phyloP scores from a whole-genome alignment of 2,113 vertebrate species.

The Entelurus aequoreus region DNA sequence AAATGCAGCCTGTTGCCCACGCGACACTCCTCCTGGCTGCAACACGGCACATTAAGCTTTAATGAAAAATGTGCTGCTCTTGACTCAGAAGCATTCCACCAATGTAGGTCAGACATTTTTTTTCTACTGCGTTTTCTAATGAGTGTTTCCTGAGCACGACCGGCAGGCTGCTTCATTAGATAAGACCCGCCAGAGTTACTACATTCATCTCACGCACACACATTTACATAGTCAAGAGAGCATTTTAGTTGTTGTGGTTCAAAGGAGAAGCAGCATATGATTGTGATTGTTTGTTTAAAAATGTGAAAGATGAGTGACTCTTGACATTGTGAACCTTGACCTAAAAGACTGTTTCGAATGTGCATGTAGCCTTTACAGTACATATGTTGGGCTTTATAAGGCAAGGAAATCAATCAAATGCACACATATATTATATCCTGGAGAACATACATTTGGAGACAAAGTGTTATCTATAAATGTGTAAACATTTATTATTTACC shows the following conservation, averaged over 20 bases:
- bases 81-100: slow-evolving; percentile 30
- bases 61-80: slow-evolving; percentile 15
- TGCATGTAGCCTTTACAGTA: too few species aligned
- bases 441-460: not conserved
- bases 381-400: too few species aligned
- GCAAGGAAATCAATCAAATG: not conserved
- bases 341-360: too few species aligned
- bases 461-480: not conserved
- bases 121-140: slow-evolving; percentile 37
- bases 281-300: too few species aligned
- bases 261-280: too few species aligned
- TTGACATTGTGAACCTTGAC: too few species aligned
- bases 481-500: not conserved
- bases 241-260: too few species aligned
- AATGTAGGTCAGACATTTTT: slow-evolving; percentile 44
- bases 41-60: slow-evolving; percentile 9
- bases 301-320: too few species aligned
- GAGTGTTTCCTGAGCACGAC: slow-evolving; percentile 47
- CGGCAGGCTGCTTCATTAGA: slow-evolving; percentile 46
- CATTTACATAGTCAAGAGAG: too few species aligned
- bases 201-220: too few species aligned
- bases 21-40: not conserved
- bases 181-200: slow-evolving; percentile 34
- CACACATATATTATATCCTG: not conserved
- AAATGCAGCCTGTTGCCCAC: slow-evolving; percentile 9